A percentile compares a stretch with the other conserved stretches of the same genome.
Evolutionary conservation across 2,888 invertebrate species (phyloP).

Genomic region (Microchrysa polita): DNA sequence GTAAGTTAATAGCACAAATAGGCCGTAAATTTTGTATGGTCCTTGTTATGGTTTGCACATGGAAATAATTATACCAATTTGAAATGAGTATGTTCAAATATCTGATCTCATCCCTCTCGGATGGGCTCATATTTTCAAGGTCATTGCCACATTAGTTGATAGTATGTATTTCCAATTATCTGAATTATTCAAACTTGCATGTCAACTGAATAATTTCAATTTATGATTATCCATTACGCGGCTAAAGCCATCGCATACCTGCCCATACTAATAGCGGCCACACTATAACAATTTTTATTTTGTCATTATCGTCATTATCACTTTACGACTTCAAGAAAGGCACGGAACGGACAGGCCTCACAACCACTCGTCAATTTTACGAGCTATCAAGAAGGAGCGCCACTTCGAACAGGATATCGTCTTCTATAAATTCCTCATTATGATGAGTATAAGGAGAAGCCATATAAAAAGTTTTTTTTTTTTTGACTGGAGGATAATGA

Average conservation of each 20-base stretch:
- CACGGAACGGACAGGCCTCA: not conserved
- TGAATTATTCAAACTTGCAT: not conserved
- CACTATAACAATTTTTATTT: conserved; percentile 28
- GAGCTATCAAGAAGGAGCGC: conserved; percentile 32
- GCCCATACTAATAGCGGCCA: not conserved
- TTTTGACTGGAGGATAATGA: not conserved
- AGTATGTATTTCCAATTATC: no score
- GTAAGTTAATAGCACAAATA: no score
- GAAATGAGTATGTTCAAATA: no score
- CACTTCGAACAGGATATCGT: conserved; percentile 4
- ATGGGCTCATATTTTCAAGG: no score
- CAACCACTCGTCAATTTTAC: conserved; percentile 41
- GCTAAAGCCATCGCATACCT: conserved; percentile 1
- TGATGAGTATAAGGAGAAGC: not conserved
- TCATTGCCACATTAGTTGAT: no score
- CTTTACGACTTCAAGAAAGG: conserved; percentile 36
- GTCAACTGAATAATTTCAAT: not conserved
- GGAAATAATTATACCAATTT: no score
- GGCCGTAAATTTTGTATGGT: no score
- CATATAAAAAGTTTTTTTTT: no score
- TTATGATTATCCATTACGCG: not conserved
- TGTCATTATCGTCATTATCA: conserved; percentile 41
- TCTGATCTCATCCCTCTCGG: no score
- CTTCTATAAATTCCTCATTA: conserved; percentile 35
- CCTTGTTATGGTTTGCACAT: no score